Conservation (phyloP, 2,113 vertebrate genomes). For the Drymodes brunneopygia region DNA sequence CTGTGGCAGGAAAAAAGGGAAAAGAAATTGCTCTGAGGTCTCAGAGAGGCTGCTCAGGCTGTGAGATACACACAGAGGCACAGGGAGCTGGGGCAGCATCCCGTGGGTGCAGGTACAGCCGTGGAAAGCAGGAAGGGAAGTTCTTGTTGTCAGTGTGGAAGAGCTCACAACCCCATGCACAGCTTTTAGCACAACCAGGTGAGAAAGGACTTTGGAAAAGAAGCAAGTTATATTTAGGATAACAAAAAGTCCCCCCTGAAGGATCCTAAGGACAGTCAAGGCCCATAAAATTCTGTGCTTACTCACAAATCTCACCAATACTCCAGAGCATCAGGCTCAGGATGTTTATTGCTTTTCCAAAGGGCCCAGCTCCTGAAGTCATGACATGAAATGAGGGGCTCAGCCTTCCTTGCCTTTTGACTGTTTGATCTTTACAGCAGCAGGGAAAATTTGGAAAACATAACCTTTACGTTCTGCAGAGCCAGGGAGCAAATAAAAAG, state of each 20-base stretch:
- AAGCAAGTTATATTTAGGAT: not conserved
- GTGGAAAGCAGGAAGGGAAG: not conserved
- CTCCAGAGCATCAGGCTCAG: not conserved
- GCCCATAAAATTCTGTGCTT: not conserved
- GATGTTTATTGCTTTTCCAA: not conserved
- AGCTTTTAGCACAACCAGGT: not conserved
- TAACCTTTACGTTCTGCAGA: constrained; percentile 8
- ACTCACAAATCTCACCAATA: not conserved
- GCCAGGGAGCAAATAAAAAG: constrained; percentile 8
- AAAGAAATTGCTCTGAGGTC: not conserved
- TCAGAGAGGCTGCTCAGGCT: not conserved
- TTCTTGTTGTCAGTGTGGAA: not conserved
- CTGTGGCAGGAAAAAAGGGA: not conserved
- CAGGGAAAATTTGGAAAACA: not conserved
- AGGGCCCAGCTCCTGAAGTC: not conserved
- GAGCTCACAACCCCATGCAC: accelerated
- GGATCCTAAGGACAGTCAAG: not conserved
- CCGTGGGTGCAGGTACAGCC: accelerated
- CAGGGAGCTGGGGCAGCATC: not conserved
- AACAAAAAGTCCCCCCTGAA: not conserved
- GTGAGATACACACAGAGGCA: accelerated
- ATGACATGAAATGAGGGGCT: not conserved
- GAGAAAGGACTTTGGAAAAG: not conserved
- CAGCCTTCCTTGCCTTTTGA: not conserved
- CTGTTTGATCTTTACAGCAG: not conserved